Base-by-base conservation (phyloP, 2,888 invertebrate genomes). In the Caenorhabditis auriculariae region DNA sequence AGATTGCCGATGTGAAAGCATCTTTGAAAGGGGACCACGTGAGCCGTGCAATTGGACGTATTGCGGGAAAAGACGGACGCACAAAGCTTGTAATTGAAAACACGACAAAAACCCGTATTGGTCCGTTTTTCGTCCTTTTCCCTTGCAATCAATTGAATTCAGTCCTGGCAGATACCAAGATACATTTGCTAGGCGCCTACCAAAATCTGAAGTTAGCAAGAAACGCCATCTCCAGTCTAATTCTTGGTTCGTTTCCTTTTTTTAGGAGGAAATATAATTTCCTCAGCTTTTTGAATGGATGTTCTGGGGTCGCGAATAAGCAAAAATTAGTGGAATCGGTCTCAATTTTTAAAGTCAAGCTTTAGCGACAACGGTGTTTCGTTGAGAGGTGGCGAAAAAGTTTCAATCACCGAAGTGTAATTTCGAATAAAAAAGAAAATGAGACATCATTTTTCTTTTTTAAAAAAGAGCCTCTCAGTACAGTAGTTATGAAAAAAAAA, bases 11-110 rank as follows among this genome's bases (percentile, higher is more conserved):
- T 48, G 73, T 71, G 29, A 73, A 73, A 47, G 58, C 55, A 44
- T 71, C 73, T 15, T 58, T 71, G 32, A 73, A 73, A 52, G 73
- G 73, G 42, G 73, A 76, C 37, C 57, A 67, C 53, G 56, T 64
- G 35, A 66, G 70, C 19, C 86, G 98, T 80, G 96, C 96, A 0
- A 91, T 99, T 72, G 98, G 94, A n/a, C 87, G 98, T 55, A 85
- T 99, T 37, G 98, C 98, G 2, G 98, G 98, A 1, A 95, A 96
- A 85, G 91, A 24, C 52, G 73, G 73, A 38, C 61, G 70, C 62
- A 99, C 95, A 1, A 96, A 95, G 83, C 94, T 91, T 82, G 94
- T 95, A 0, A 96, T 99, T 77, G 98, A 99, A 85, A 99, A 99
- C 84, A 92, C 91, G 0, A 98, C 96, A 0, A 95, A 94, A 85